Percentiles rank a stretch among this genome's conserved stretches.
Evolutionary conservation across 2,797 vertebrate genomes (phyloP).

Genomic region (Gouania willdenowi): DNA sequence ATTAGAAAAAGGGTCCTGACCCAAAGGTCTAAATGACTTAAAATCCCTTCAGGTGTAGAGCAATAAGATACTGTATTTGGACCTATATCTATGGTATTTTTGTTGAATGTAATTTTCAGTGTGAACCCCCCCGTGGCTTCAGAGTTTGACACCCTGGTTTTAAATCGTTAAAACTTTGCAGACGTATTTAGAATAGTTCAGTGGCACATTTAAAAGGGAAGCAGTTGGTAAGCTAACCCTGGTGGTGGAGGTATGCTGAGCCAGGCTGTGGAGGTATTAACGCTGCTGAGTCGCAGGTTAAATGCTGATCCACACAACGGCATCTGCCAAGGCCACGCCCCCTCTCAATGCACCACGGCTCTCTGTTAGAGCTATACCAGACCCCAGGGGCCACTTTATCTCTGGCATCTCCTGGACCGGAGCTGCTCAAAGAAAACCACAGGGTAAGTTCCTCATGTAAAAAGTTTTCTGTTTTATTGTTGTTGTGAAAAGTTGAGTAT

Average conservation of each 20-base stretch:
- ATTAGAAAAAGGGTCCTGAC: too few relatives aligned
- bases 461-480: background rate
- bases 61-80: too few relatives aligned
- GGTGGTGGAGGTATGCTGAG: slow-evolving; percentile 36
- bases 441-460: slow-evolving; percentile 17
- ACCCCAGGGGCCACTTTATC: slow-evolving; percentile 1
- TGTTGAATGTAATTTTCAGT: too few relatives aligned
- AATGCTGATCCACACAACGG: slow-evolving; percentile 41
- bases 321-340: slow-evolving; percentile 43
- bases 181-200: too few relatives aligned
- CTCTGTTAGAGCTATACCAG: slow-evolving; percentile 3
- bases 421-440: background rate
- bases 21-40: too few relatives aligned
- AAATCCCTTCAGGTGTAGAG: too few relatives aligned
- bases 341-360: slow-evolving; percentile 20
- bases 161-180: too few relatives aligned
- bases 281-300: slow-evolving; percentile 53
- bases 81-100: too few relatives aligned
- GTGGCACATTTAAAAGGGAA: too few relatives aligned
- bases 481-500: background rate
- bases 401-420: slow-evolving; percentile 19
- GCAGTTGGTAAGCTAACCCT: slow-evolving; percentile 2
- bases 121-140: too few relatives aligned
- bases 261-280: slow-evolving; percentile 12
- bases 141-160: too few relatives aligned